Evolutionary conservation across 2,113 vertebrate genomes (phyloP).

Genomic region (Crotalus horridus): DNA sequence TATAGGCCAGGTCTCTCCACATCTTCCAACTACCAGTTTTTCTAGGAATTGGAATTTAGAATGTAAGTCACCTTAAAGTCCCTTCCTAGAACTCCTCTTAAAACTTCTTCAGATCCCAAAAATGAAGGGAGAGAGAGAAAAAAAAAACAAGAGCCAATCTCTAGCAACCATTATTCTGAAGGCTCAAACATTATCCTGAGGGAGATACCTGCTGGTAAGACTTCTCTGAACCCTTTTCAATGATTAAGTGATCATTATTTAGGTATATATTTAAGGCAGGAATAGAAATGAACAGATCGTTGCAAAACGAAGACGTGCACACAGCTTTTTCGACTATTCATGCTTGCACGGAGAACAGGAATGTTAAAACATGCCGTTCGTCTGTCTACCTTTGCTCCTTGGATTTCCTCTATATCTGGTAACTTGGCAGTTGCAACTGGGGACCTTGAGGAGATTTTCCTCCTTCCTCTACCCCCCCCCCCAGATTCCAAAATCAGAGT

Average conservation of each 20-base stretch:
- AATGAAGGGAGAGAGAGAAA: too few species aligned
- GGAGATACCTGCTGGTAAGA: too few species aligned
- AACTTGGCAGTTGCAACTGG: background rate
- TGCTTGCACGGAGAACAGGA: background rate
- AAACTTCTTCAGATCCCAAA: too few species aligned
- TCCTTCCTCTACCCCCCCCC: background rate
- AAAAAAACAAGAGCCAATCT: too few species aligned
- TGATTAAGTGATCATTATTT: background rate
- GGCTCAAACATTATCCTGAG: too few species aligned
- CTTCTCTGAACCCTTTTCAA: background rate
- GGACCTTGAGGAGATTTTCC: background rate
- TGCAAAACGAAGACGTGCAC: background rate
- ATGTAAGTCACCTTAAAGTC: too few species aligned
- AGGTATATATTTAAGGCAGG: background rate
- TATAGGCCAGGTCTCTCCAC: too few species aligned
- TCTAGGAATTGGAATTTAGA: too few species aligned
- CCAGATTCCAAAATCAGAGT: background rate
- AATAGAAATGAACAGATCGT: background rate
- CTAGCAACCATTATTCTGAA: too few species aligned
- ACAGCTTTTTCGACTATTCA: background rate
- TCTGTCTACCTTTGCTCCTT: background rate
- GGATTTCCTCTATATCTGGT: background rate
- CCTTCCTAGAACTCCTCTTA: too few species aligned
- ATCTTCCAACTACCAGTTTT: too few species aligned
- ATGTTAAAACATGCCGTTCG: background rate